These are phyloP conservation scores for Aotus griseimembra DNA, from an alignment of 2,797 vertebrate species.

Conservation along the genomic window DNA sequence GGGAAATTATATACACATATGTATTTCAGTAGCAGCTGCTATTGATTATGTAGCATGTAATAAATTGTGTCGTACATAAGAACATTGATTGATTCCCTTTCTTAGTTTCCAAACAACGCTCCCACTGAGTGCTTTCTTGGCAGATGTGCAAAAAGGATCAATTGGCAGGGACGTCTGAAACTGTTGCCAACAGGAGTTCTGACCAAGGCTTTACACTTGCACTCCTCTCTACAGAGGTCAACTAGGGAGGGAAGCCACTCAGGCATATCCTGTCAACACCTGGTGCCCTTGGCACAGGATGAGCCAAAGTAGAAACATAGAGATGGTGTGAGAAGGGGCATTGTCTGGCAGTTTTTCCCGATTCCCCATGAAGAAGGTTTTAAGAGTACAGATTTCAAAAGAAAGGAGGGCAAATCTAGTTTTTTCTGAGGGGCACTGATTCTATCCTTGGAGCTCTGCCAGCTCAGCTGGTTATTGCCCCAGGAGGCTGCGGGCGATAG, in stretches of 20 bases:
- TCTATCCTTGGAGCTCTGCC: background rate
- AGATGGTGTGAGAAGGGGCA: background rate
- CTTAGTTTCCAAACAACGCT: background rate
- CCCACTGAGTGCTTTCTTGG: constrained; percentile 28
- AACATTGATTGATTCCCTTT: background rate
- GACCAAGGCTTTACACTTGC: background rate
- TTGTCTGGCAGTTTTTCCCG: background rate
- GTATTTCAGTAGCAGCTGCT: background rate
- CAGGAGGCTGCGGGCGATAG: rapidly evolving
- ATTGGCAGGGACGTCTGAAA: background rate
- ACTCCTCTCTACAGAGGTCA: background rate
- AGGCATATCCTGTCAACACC: background rate
- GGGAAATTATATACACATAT: too few relatives aligned
- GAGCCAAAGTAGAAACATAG: background rate
- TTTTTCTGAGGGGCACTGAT: too few relatives aligned
- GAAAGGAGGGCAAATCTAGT: background rate
- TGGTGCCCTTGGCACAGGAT: background rate
- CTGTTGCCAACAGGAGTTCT: background rate
- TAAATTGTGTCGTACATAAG: background rate
- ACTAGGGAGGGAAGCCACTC: background rate
- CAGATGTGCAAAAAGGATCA: constrained; percentile 2
- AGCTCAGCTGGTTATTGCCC: too few relatives aligned
- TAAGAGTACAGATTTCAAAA: background rate
- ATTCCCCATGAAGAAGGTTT: background rate
- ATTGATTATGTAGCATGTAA: background rate